These are phyloP conservation scores for Apomyelois bistriatella DNA, from an alignment of 2,888 invertebrate species.

Conservation along the genomic window DNA sequence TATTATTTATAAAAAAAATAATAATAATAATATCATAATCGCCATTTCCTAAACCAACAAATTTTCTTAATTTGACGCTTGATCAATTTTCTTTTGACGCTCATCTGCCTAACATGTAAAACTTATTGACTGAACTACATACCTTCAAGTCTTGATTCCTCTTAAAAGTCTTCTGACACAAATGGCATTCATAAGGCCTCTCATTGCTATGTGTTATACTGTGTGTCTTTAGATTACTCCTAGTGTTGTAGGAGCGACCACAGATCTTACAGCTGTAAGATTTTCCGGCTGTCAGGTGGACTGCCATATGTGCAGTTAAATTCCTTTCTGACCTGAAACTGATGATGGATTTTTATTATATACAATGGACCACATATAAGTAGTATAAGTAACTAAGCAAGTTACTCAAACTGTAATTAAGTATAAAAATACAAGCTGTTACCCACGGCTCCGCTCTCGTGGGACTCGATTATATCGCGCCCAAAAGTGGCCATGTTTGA, in stretches of 20 bases:
- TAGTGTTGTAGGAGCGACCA: constrained; percentile 84
- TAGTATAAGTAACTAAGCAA: background rate
- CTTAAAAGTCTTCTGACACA: constrained; percentile 86
- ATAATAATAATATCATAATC: too few species aligned
- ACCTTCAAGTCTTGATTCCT: constrained; percentile 87
- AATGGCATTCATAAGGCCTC: constrained; percentile 83
- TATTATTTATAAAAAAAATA: too few species aligned
- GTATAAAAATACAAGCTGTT: too few species aligned
- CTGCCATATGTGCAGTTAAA: constrained; percentile 81
- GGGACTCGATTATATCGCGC: too few species aligned
- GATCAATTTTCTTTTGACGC: too few species aligned
- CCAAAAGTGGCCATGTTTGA: too few species aligned
- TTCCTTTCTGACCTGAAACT: constrained; percentile 84
- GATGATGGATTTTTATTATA: constrained; percentile 13
- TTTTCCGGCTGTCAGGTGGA: constrained; percentile 41
- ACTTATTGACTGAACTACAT: too few species aligned
- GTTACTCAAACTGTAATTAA: too few species aligned
- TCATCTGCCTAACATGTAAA: too few species aligned
- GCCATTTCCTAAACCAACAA: too few species aligned
- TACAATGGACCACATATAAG: background rate
- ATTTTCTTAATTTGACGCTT: too few species aligned
- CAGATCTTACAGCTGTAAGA: constrained; percentile 81
- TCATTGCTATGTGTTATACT: constrained; percentile 85
- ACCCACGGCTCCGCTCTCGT: too few species aligned
- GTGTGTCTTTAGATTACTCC: constrained; percentile 84